Evolutionary conservation across 2,797 vertebrate species (phyloP), one percentile per base, ranked within the genome.

Genomic region (Crotalus adamanteus): DNA sequence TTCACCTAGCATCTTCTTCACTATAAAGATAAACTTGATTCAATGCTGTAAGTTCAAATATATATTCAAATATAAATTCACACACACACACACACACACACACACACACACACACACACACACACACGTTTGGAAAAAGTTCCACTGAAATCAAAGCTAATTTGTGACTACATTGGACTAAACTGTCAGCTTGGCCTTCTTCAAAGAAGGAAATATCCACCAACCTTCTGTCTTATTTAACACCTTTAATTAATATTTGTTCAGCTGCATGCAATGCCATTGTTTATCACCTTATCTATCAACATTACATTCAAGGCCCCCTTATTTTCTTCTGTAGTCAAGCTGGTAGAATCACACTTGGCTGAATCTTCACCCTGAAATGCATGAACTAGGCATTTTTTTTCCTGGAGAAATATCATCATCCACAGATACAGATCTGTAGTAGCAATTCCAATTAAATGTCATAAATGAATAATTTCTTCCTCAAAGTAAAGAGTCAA

Each of bases 401-500:
- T 92, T 94, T 91, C 94, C 95, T 2, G 88, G 94, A 93, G 94
- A 97, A 94, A 12, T 91, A 87, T 87, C 95, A 93, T 26, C 47
- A 94, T 95, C 94, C 87, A 94, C 93, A 97, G 96, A 96, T 95
- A 95, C 91, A 78, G 61, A 97, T 97, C 95, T 96, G 93, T 89
- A 95, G 93, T 95, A 96, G 94, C 73, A 89, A 95, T 97, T 97
- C 94, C 96, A 96, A 96, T 93, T 91, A 96, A 96, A 91, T 93
- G 94, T 95, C 94, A 94, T 94, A 96, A 95, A 93, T 95, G 93
- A 97, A 95, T 97, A 96, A 96, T 97, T 96, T 90, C 94, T 96
- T 95, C 97, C 55, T 31, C 94, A 96, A 96, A 95, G 85, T 4
- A 93, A 96, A 95, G 57, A 86, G 22, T 94, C 95, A 28, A 22